Evolutionary conservation across 2,113 vertebrate species (phyloP), one percentile per base, ranked within the genome.

Genomic region (Pelecanoides urinatrix): DNA sequence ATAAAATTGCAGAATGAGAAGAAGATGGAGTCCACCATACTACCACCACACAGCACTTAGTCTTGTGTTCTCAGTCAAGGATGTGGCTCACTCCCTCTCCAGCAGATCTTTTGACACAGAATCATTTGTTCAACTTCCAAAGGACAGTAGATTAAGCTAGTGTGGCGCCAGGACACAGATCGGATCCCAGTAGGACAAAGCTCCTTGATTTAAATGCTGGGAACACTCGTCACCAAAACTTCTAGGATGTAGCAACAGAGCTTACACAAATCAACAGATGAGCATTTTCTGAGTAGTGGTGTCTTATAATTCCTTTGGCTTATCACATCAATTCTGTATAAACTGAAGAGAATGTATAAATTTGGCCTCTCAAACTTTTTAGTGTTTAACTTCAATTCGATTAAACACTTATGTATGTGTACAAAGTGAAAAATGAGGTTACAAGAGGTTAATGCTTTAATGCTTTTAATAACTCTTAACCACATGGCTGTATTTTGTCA

Each of bases 381-480:
- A 97, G 93, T 97, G 97, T 98, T 98, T 98, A 97, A 96, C 97
- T 98, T 98, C 53, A 76, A 90, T 95, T 97, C 97, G 92, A 98
- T 98, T 98, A 98, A 98, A 97, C 96, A 97, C 97, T 98, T 98
- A 96, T 96, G 95, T 66, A 81, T 96, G 95, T 98, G 97, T 98
- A 97, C 94, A 96, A 94, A 96, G 94, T 98, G 96, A 98, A 98
- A 98, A 98, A 98, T 98, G 98, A 95, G 97, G 97, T 98, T 98
- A 96, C 84, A 56, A 82, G 96, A 98, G 97, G 98, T 98, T 98
- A 98, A 98, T 98, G 98, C 96, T 96, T 97, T 98, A 98, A 97
- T 98, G 98, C 97, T 98, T 98, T 98, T 98, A 98, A 98, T 98
- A 97, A 98, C 97, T 97, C 95, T 97, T 96, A 97, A 92, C 83